These are phyloP conservation scores for Pelochelys cantorii DNA, from an alignment of 2,797 vertebrate genomes.

Conservation along the genomic window DNA sequence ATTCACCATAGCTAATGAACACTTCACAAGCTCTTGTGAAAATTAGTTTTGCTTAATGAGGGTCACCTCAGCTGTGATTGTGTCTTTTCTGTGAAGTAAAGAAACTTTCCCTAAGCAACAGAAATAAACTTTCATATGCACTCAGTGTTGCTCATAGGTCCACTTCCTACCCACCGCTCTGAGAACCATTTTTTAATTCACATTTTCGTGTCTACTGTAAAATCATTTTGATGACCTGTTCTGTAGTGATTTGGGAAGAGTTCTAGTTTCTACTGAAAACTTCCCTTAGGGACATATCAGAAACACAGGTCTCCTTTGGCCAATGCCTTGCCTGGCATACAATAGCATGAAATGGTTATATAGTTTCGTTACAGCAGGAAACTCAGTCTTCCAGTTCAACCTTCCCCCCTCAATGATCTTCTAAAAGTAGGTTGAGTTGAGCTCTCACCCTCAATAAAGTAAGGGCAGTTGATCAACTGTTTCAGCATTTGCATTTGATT, in stretches of 20 bases:
- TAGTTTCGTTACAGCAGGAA: neutral
- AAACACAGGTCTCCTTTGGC: neutral
- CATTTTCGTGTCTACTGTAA: slow-evolving; percentile 10
- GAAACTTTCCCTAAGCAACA: slow-evolving; percentile 1
- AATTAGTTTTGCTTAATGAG: slow-evolving; percentile 6
- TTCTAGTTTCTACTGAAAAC: neutral
- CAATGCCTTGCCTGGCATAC: neutral
- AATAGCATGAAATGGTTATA: neutral
- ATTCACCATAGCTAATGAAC: slow-evolving; percentile 41
- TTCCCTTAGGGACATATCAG: neutral
- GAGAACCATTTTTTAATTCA: slow-evolving; percentile 3
- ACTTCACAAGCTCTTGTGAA: slow-evolving; percentile 33
- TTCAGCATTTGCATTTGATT: neutral
- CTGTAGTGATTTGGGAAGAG: neutral
- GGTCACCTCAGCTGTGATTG: neutral
- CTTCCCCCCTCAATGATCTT: neutral
- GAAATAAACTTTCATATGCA: slow-evolving; percentile 12
- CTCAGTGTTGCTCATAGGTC: neutral
- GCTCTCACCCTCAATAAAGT: neutral
- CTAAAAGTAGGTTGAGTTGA: neutral
- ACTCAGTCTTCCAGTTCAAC: neutral
- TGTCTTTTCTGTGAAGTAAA: neutral
- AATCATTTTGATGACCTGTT: neutral
- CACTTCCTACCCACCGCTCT: slow-evolving; percentile 3
- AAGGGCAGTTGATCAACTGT: neutral